Evolutionary conservation across 2,113 vertebrate genomes (phyloP).

Genomic region (Xenopus tropicalis): DNA sequence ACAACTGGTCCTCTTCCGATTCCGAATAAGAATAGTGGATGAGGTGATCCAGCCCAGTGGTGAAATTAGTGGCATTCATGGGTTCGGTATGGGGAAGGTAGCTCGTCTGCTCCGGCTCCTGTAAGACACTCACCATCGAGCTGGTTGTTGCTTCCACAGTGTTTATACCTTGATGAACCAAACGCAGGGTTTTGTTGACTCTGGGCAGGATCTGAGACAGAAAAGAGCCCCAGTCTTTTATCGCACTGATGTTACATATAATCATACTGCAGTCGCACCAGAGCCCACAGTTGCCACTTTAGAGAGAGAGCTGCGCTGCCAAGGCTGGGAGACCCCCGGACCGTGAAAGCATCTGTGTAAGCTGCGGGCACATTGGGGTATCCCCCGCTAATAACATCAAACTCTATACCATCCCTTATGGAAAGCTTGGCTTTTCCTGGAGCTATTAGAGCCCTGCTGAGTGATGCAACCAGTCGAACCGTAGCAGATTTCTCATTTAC

Average conservation of each 20-base stretch:
- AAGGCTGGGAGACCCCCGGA: neutral
- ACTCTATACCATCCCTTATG: too few species aligned
- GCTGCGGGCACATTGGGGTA: too few species aligned
- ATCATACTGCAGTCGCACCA: slow-evolving; percentile 61
- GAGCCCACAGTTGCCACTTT: neutral
- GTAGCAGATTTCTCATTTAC: too few species aligned
- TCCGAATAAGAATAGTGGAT: slow-evolving; percentile 75
- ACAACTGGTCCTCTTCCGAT: slow-evolving; percentile 75
- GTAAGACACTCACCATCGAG: slow-evolving; percentile 73
- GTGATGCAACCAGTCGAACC: too few species aligned
- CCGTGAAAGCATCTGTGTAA: neutral
- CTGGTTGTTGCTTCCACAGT: slow-evolving; percentile 71
- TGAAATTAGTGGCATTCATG: slow-evolving; percentile 73
- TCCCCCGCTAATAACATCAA: too few species aligned
- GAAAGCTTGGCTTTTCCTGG: too few species aligned
- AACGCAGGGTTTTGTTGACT: slow-evolving; percentile 73
- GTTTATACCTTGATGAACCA: slow-evolving; percentile 65
- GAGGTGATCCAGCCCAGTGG: slow-evolving; percentile 75
- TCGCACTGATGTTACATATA: slow-evolving; percentile 79
- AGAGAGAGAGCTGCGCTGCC: neutral
- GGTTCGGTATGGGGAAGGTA: slow-evolving; percentile 71
- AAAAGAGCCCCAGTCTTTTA: slow-evolving; percentile 83
- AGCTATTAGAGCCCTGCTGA: too few species aligned
- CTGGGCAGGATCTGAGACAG: slow-evolving; percentile 80
- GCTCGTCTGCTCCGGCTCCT: slow-evolving; percentile 67